Evolutionary conservation across 2,113 vertebrate species (phyloP).

Genomic region (Chauna torquata): DNA sequence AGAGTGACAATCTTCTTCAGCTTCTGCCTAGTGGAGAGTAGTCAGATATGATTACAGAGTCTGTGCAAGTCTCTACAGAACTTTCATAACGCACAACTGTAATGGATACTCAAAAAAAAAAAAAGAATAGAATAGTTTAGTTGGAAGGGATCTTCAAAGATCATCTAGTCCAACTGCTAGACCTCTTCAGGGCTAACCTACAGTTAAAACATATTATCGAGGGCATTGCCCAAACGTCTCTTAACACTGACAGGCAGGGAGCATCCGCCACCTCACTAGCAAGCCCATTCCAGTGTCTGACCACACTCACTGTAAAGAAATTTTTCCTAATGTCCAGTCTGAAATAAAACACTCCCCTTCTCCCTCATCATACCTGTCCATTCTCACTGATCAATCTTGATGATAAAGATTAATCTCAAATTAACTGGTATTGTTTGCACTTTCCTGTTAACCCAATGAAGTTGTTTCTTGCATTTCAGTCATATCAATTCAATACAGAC

Average conservation of each 20-base stretch:
- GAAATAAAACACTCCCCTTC: neutral
- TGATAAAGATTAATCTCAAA: neutral
- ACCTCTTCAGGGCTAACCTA: no score
- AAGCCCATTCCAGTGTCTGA: no score
- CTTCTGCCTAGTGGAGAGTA: conserved; percentile 84
- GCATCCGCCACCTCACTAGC: no score
- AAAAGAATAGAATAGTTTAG: no score
- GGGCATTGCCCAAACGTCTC: no score
- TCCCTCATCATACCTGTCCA: neutral
- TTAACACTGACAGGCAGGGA: no score
- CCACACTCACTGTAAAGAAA: no score
- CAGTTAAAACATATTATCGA: no score
- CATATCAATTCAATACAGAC: neutral
- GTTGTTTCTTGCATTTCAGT: neutral
- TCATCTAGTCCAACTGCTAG: no score
- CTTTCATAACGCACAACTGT: neutral
- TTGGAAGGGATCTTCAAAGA: no score
- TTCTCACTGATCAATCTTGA: neutral
- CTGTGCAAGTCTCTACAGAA: neutral
- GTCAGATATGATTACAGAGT: neutral
- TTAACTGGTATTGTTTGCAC: neutral
- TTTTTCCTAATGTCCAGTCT: no score
- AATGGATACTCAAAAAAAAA: neutral
- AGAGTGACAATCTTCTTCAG: conserved; percentile 85
- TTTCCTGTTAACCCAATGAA: neutral